These are phyloP conservation scores for Malurus leucopterus DNA, from an alignment of 2,797 vertebrate species.

Conservation along the genomic window DNA sequence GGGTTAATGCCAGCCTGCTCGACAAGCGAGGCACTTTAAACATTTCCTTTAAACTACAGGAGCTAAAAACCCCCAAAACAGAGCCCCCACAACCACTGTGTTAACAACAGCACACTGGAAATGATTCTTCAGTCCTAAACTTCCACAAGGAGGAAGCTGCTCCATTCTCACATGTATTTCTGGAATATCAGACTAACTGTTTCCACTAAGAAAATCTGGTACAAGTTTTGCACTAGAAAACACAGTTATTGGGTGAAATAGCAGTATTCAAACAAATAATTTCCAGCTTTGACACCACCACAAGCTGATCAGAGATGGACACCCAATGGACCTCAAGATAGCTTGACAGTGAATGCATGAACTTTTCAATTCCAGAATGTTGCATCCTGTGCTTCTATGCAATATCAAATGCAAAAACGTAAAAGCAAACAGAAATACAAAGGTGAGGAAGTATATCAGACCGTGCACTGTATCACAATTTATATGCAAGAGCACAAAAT, in stretches of 20 bases:
- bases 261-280: background rate
- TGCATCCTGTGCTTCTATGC: background rate
- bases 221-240: background rate
- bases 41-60: background rate
- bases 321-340: background rate
- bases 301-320: background rate
- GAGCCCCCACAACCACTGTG: background rate
- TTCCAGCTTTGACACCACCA: background rate
- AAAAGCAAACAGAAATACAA: background rate
- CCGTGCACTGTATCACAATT: background rate
- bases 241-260: background rate
- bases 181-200: background rate
- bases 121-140: background rate
- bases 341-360: background rate
- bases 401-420: background rate
- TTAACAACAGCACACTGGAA: background rate
- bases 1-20: background rate
- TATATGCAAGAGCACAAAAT: rapidly evolving
- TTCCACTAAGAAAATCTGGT: background rate
- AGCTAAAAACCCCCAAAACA: background rate
- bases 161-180: background rate
- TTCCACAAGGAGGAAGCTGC: background rate
- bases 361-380: background rate
- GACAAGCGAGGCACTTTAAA: background rate
- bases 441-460: background rate